A percentile compares a stretch with the other conserved stretches of the same genome.
Conservation (phyloP, 2,888 invertebrate species). For the Thera obeliscata region DNA sequence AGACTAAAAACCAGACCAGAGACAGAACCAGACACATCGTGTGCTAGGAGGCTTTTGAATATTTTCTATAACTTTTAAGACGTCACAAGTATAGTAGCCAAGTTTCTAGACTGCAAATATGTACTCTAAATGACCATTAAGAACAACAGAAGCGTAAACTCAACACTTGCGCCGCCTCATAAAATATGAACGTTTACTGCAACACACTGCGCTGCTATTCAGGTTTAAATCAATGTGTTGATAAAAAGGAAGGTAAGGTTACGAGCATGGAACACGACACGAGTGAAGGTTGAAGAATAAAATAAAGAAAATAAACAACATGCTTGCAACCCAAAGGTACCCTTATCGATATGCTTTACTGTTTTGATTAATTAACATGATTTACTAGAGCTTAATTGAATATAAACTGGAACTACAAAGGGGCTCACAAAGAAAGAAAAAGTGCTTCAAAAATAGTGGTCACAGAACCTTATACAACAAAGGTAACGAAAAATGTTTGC, state of each 20-base stretch:
- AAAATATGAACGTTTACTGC: slow-evolving; percentile 28
- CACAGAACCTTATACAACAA: not conserved
- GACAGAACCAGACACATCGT: no score
- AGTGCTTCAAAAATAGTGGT: not conserved
- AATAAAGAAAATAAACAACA: not conserved
- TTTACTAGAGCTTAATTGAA: slow-evolving; percentile 14
- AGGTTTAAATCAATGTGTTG: slow-evolving; percentile 64
- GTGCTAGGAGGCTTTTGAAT: no score
- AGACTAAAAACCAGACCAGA: no score
- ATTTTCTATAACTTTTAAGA: no score
- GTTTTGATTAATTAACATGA: slow-evolving; percentile 20
- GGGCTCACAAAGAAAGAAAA: not conserved
- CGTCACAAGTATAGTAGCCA: no score
- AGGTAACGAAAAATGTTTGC: no score
- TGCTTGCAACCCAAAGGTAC: not conserved
- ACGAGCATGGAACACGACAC: slow-evolving; percentile 32
- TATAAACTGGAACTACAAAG: not conserved
- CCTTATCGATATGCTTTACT: slow-evolving; percentile 11
- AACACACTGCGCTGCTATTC: slow-evolving; percentile 47
- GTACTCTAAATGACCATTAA: not conserved
- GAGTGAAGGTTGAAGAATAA: slow-evolving; percentile 1
- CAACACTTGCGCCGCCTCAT: slow-evolving; percentile 20
- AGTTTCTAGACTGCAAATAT: no score
- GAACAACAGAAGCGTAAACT: slow-evolving; percentile 1
- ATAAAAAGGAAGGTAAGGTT: slow-evolving; percentile 52